phyloP scores from a whole-genome alignment of 2,113 vertebrate genomes.

The Carlito syrichta region DNA sequence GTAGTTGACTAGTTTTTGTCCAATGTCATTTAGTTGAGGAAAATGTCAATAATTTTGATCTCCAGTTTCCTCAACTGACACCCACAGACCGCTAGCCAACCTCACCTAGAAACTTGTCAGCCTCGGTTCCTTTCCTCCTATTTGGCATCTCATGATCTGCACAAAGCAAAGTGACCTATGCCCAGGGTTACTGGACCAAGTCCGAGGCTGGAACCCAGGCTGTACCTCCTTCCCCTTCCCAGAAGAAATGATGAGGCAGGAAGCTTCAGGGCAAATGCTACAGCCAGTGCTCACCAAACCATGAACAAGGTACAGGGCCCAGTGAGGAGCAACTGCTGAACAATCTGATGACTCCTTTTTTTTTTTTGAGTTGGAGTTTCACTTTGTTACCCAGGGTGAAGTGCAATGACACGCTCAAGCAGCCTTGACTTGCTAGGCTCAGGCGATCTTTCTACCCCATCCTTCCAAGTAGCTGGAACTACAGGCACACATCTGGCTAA shows the following conservation, averaged over 20 bases:
- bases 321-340: neutral
- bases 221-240: neutral
- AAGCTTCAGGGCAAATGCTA: neutral
- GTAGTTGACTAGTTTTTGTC: neutral
- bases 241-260: neutral
- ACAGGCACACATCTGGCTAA: too few species aligned
- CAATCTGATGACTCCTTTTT: neutral
- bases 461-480: too few species aligned
- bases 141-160: neutral
- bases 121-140: rapidly evolving
- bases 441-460: too few species aligned
- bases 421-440: too few species aligned
- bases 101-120: neutral
- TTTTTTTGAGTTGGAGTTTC: too few species aligned
- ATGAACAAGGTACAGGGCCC: neutral
- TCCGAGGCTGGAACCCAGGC: neutral
- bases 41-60: neutral
- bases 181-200: neutral
- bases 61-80: neutral
- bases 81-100: neutral
- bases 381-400: too few species aligned
- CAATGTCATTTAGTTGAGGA: neutral
- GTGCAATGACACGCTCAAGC: too few species aligned
- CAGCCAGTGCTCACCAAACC: neutral
- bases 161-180: neutral